phyloP scores from a whole-genome alignment of 2,113 vertebrate species.

The Ancistrus triradiatus region DNA sequence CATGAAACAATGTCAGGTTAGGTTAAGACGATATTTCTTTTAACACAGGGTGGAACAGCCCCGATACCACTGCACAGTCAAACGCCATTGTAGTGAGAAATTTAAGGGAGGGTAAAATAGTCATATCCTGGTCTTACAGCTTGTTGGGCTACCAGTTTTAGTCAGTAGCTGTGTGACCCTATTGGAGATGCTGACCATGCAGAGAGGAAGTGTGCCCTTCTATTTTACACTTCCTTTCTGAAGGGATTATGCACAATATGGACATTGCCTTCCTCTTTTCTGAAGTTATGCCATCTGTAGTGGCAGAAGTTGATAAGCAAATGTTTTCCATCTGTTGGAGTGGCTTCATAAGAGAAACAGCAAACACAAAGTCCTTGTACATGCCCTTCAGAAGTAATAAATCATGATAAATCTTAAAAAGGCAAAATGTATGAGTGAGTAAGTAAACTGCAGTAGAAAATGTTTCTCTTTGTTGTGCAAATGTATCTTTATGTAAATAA shows the following conservation, averaged over 20 bases:
- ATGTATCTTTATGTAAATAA: too few relatives aligned
- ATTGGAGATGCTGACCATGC: slow-evolving; percentile 31
- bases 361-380: too few relatives aligned
- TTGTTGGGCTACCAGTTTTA: neutral
- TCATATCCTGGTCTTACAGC: slow-evolving; percentile 7
- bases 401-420: too few relatives aligned
- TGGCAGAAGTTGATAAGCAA: neutral
- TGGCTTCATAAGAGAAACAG: neutral
- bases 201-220: slow-evolving; percentile 21
- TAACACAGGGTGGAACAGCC: too few relatives aligned
- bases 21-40: too few relatives aligned
- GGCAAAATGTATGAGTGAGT: too few relatives aligned
- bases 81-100: slow-evolving; percentile 2
- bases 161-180: slow-evolving; percentile 1
- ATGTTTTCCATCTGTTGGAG: neutral
- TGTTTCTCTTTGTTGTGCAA: too few relatives aligned
- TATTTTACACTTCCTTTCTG: slow-evolving; percentile 29
- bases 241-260: neutral
- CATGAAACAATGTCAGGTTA: too few relatives aligned
- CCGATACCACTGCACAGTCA: neutral
- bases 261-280: neutral
- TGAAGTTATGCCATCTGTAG: neutral
- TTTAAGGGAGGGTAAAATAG: neutral
- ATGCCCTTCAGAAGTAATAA: too few relatives aligned
- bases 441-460: too few relatives aligned